Base-by-base conservation (phyloP, 2,888 invertebrate species). In the Oxyteleia sp. region DNA sequence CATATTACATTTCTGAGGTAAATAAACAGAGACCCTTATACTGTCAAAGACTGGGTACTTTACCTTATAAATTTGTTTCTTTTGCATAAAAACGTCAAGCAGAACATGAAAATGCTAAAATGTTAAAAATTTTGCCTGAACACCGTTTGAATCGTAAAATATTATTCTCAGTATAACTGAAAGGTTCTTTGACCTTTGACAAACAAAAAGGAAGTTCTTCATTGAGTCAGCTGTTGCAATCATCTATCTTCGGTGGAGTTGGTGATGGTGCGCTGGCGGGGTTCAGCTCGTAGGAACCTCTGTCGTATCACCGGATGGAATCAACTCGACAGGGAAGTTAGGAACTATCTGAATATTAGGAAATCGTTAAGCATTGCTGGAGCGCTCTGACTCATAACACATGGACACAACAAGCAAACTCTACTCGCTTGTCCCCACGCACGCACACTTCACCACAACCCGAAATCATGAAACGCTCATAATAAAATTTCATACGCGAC, bases 381-480 rank as follows among this genome's bases (percentile, higher is more conserved):
- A 91, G 92, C 91, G 93, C 93, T 93, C 93, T 93, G 93, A 93
- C 93, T 92, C 92, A 93, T 92, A 93, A 93, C 93, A 93, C 93
- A 93, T 93, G 93, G 93, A 93, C 92, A 91, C 92, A 85, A 86
- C 41, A 83, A 84, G 51, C 43, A 68, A 74, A 74, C 55, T 74
- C 23, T 23, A 23, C 47, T 79, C 74, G 85, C 88, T 87, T 89
- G 85, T 88, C 88, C 88, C 88, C 90, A 88, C 89, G 87, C 87
- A 90, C 92, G 90, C 91, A 91, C 91, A 89, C 90, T 88, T 91
- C 91, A 89, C 89, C 23, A 23, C 89, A 89, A 86, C 85, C 82
- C 32, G 38, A 76, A 64, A 64, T 63, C 51, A 38, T 5, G 2
- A 23, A 23, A 23, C 5, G 23, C 23, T 23, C 23, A 5, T 23